Evolutionary conservation across 2,113 vertebrate species (phyloP), one percentile per base, ranked within the genome.

Genomic region (Lasiurus cinereus): DNA sequence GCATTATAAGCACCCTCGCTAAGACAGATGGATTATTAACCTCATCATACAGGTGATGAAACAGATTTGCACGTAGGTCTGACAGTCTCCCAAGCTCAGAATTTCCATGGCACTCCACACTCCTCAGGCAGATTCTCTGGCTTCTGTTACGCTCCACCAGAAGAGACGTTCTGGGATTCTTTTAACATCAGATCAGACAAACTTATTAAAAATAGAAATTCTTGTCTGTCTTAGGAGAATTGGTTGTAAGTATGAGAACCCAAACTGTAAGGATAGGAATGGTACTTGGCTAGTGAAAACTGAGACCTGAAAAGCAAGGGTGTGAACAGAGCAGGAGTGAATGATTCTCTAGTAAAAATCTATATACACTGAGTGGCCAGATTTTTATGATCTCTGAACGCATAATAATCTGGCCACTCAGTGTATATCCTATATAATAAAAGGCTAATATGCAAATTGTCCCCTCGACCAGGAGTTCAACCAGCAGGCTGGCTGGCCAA

Each of bases 191-290:
- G 62, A 29, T 46, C 50, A 91, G 77, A 59, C 15, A 83, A 39
- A 18, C 11, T 8, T 78, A 79, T 64, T 79, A 80, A 80, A 92
- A 95, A 72, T n/a, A 88, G 64, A 91, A 91, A 87, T 83, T 88
- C 31, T 36, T 91, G 48, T 64, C 48, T 90, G 46, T 54, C 33
- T 48, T 69, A 84, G 48, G 74, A 64, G n/a, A 80, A 22, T 80
- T 70, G 11, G 39, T 54, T 88, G 27, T 67, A 73, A 54, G 72
- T 54, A 76, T 83, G 78, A 94, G 74, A 93, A 94, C 64, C 43
- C 39, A 56, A 90, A 46, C 8, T 33, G 1, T 52, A 18, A 22
- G 48, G 14, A 82, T 50, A 62, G 13, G 52, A 69, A 36, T 64
- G 16, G 43, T 73, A 8, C 62, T 73, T 78, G 50, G 46, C 50